These are phyloP conservation scores for Ochropleura plecta DNA, from an alignment of 2,888 invertebrate genomes.

Conservation along the genomic window DNA sequence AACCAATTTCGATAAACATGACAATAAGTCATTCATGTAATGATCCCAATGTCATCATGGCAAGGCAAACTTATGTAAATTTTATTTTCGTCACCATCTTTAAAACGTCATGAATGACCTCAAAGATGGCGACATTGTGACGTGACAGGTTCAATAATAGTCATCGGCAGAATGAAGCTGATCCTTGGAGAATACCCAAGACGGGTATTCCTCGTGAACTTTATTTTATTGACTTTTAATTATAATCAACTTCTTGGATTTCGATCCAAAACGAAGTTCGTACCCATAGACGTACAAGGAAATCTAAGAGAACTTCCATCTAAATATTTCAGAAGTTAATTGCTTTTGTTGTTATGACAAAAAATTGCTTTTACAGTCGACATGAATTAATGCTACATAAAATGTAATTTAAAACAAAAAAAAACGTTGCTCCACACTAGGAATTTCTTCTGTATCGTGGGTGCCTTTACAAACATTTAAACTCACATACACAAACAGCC, in stretches of 20 bases:
- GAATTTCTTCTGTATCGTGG: too few relatives aligned
- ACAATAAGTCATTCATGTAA: constrained; percentile 22
- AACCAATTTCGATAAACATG: constrained; percentile 40
- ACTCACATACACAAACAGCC: too few relatives aligned
- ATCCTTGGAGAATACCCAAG: constrained; percentile 37
- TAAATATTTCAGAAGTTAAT: too few relatives aligned
- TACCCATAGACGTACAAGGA: background rate
- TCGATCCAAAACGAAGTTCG: background rate
- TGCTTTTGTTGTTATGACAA: too few relatives aligned
- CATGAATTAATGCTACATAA: too few relatives aligned
- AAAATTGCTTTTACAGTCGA: too few relatives aligned
- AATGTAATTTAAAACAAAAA: too few relatives aligned
- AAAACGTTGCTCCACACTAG: too few relatives aligned
- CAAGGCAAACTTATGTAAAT: constrained; percentile 39
- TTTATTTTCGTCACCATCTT: constrained; percentile 38
- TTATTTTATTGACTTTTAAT: constrained; percentile 18
- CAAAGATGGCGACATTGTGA: constrained; percentile 5
- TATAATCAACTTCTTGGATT: background rate
- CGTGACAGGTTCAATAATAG: constrained; percentile 27
- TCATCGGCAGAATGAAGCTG: constrained; percentile 21
- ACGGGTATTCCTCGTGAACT: constrained; percentile 8
- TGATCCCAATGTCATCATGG: constrained; percentile 34
- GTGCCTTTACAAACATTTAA: too few relatives aligned
- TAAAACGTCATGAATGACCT: constrained; percentile 50
- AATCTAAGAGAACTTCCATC: too few relatives aligned